Conservation (phyloP, 30 jellyfish, hydroid and myxozoan genomes). For the Hydractinia echinata region DNA sequence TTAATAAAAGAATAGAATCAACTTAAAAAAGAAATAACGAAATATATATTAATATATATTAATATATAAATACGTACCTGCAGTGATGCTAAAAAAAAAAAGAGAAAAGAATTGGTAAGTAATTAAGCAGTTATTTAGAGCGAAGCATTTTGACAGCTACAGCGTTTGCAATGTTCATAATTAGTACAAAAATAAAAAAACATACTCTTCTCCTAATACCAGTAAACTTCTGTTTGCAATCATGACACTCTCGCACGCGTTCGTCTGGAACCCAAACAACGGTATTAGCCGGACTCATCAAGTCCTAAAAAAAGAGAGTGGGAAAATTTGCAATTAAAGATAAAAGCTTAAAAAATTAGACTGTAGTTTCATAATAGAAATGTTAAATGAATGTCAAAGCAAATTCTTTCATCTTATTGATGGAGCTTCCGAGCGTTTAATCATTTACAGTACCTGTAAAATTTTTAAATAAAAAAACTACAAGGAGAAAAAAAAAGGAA, state of each 20-base stretch:
- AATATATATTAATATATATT: too few relatives aligned
- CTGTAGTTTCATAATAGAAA: background rate
- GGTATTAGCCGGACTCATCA: conserved; percentile 64
- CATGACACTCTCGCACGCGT: conserved; percentile 92
- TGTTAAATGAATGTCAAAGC: too few relatives aligned
- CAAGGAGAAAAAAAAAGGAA: too few relatives aligned
- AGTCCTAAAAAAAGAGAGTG: conserved; percentile 16
- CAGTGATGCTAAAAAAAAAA: conserved; percentile 72
- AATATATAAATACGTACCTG: conserved; percentile 27
- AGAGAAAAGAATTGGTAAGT: background rate
- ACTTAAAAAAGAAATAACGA: too few relatives aligned
- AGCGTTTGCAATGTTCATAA: too few relatives aligned
- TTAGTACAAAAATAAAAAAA: background rate
- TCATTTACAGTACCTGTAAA: too few relatives aligned
- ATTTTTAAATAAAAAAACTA: too few relatives aligned
- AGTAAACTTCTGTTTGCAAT: conserved; percentile 84
- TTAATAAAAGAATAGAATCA: too few relatives aligned
- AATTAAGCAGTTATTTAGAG: too few relatives aligned
- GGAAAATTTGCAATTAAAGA: background rate
- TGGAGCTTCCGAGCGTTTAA: too few relatives aligned
- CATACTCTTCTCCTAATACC: conserved; percentile 81
- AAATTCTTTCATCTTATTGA: too few relatives aligned
- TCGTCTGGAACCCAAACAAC: conserved; percentile 99
- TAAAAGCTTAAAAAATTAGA: background rate
- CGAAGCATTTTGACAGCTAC: too few relatives aligned